Evolutionary conservation across 2,888 invertebrate genomes (phyloP), one percentile per base, ranked within the genome.

Genomic region (Polydrusus tereticollis): DNA sequence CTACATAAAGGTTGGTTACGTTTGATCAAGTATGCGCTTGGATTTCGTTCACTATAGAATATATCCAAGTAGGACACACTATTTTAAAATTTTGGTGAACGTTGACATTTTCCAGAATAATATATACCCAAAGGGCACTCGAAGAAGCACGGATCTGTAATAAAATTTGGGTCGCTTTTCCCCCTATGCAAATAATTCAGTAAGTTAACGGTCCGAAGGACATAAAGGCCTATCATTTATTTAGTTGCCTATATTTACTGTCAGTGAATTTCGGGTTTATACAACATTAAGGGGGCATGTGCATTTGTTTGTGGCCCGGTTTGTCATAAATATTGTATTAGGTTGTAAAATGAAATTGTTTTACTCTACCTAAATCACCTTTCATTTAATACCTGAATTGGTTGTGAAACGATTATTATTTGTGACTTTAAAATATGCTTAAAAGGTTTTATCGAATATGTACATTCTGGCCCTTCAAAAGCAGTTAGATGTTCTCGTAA

Each of bases 191-290:
- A 50, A 50, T 50, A 50, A 23, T 50, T 50, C 14, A 45, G 45
- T 45, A 20, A 45, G 50, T 50, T 50, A 26, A 50, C 23, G n/a
- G 14, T 26, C n/a, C 6, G 23, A 50, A 23, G 26, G 26, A 26
- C 26, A 50, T 50, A 23, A 26, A 26, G 10, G 26, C 26, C 23
- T 14, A 45, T 45, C 10, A 20, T 50, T 50, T 50, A 50, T 50
- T 50, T 26, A 50, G 50, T n/a, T 50, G 50, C 50, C 14, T 45
- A 45, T 20, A 45, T 23, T 26, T 50, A 47, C 26, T 23, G 50
- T 26, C 14, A 14, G 50, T 26, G 12, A 23, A 50, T 26, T 26
- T 23, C n/a, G 7, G 20, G 45, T 45, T 45, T 45, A 45, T 45
- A 20, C 20, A 20, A 45, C 18, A 45, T 45, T 45, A 20, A 18